phyloP scores from a whole-genome alignment of 1,140 invertebrate species.

The Oncopeltus fasciatus region DNA sequence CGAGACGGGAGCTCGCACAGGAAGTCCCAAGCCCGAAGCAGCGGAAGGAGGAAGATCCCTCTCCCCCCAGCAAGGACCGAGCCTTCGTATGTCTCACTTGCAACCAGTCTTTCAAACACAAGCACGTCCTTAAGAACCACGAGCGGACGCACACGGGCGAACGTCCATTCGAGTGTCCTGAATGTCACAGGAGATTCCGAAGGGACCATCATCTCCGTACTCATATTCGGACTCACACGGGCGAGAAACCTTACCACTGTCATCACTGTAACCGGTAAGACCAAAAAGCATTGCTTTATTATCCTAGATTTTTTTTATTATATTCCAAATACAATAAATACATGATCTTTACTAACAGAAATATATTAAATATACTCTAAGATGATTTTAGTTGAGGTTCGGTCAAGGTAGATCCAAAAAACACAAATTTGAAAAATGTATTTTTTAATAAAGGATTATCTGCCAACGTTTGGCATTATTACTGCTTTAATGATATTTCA shows the following conservation, averaged over 20 bases:
- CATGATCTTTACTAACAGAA: no score
- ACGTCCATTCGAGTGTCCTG: slow-evolving; percentile 88
- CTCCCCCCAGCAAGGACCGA: slow-evolving; percentile 47
- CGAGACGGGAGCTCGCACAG: slow-evolving; percentile 16
- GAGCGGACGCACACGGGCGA: slow-evolving; percentile 92
- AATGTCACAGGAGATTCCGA: slow-evolving; percentile 89
- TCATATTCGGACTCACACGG: slow-evolving; percentile 82
- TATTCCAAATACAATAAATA: no score
- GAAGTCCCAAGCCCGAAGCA: slow-evolving; percentile 10
- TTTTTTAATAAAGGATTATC: no score
- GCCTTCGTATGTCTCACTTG: slow-evolving; percentile 78
- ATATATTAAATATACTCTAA: no score
- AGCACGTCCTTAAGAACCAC: slow-evolving; percentile 90
- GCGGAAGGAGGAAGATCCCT: background rate
- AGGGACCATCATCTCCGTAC: slow-evolving; percentile 91
- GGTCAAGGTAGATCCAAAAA: no score
- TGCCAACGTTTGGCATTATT: no score
- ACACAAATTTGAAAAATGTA: no score
- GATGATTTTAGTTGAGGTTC: no score
- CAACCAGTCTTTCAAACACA: slow-evolving; percentile 78
- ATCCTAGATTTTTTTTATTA: no score
- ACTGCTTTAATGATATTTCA: no score
- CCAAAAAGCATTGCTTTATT: no score
- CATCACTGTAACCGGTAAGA: slow-evolving; percentile 75
- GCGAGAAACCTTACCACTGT: slow-evolving; percentile 85